Evolutionary conservation across 2,888 invertebrate species (phyloP).

Genomic region (Patella ulyssiponensis): DNA sequence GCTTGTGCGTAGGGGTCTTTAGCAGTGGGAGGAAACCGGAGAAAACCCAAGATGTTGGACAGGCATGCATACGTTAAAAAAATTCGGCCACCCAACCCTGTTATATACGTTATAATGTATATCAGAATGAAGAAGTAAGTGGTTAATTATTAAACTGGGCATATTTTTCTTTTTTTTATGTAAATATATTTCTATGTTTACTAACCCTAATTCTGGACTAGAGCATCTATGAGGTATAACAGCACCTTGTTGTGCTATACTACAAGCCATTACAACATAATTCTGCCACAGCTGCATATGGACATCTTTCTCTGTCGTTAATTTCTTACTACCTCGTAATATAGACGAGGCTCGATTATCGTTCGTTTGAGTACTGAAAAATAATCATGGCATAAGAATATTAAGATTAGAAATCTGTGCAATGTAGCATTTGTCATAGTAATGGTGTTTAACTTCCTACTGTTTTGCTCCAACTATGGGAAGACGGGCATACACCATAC

Average conservation of each 20-base stretch:
- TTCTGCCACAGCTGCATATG: conserved; percentile 98
- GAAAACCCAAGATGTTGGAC: no score
- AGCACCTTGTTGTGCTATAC: conserved; percentile 93
- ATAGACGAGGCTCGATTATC: conserved; percentile 93
- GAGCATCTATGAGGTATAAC: conserved; percentile 70
- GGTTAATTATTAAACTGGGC: no score
- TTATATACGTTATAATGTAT: no score
- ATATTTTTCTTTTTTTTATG: no score
- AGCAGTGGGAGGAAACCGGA: no score
- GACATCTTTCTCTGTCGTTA: conserved; percentile 90
- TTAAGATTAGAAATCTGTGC: background rate
- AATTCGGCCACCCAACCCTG: no score
- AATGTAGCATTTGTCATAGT: background rate
- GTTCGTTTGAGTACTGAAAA: conserved; percentile 85
- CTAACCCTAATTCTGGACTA: conserved; percentile 63
- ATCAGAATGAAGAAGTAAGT: no score
- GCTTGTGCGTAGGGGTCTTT: no score
- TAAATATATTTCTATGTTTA: background rate
- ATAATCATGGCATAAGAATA: background rate
- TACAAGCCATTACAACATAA: conserved; percentile 95
- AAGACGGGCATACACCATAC: no score
- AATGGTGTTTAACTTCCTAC: no score
- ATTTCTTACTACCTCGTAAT: conserved; percentile 85
- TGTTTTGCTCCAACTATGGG: no score
- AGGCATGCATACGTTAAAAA: no score